These are phyloP conservation scores for Melanaphis sacchari DNA, from an alignment of 1,140 invertebrate genomes.

Conservation along the genomic window DNA sequence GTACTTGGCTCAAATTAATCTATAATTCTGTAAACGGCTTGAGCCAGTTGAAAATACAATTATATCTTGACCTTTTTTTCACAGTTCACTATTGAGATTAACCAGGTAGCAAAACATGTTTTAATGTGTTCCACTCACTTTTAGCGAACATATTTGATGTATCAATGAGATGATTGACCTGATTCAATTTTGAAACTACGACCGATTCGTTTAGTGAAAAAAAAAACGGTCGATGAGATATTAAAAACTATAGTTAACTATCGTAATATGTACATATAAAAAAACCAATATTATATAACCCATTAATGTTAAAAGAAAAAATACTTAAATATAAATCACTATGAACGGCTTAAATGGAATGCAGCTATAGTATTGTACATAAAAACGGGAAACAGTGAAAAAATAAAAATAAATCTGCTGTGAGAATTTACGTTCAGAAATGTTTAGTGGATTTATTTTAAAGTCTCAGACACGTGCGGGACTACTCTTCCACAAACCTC, in stretches of 20 bases:
- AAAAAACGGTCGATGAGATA: not conserved
- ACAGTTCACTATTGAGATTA: not conserved
- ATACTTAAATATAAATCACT: not conserved
- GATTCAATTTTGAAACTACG: not conserved
- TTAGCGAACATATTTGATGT: not conserved
- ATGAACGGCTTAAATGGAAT: not conserved
- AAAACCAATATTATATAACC: not conserved
- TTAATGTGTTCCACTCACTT: not conserved
- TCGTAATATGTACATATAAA: not conserved
- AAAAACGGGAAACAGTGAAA: not conserved
- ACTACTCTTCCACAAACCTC: not conserved
- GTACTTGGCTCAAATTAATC: not conserved
- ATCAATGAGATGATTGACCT: not conserved
- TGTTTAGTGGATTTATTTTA: slow-evolving; percentile 11
- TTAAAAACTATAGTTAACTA: not conserved
- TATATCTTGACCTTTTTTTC: not conserved
- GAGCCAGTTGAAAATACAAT: not conserved
- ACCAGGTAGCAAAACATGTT: not conserved
- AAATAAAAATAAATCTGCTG: slow-evolving; percentile 19
- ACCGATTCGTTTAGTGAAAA: not conserved
- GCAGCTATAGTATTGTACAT: not conserved
- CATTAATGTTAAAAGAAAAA: not conserved
- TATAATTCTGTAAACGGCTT: not conserved
- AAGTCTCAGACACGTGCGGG: not conserved
- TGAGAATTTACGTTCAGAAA: not conserved